These are phyloP conservation scores for Theonella swinhoei DNA, from an alignment of 37 sponge, comb jelly and placozoan genomes.

Conservation along the genomic window DNA sequence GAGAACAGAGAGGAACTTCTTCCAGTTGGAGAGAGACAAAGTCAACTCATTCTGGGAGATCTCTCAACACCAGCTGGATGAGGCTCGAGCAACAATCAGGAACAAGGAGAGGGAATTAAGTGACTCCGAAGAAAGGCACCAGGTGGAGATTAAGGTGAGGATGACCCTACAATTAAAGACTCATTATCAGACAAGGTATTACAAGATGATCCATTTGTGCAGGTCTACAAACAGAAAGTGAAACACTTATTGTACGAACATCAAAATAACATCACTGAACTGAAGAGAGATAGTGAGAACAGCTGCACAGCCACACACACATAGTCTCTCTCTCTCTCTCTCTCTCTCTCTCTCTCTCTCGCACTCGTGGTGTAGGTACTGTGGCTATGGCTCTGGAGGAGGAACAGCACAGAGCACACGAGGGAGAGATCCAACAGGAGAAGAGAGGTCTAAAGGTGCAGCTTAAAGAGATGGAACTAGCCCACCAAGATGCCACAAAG, in stretches of 20 bases:
- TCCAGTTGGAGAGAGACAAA: conserved; percentile 98
- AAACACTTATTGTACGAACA: conserved; percentile 98
- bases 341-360: neutral
- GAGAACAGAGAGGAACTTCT: conserved; percentile 95
- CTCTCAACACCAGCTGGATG: conserved; percentile 90
- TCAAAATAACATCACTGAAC: conserved; percentile 97
- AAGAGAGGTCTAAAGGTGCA: conserved; percentile 90
- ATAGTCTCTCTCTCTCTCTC: neutral
- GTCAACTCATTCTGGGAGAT: conserved; percentile 99
- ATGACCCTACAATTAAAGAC: neutral
- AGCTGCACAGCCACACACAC: neutral
- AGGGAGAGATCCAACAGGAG: conserved; percentile 62
- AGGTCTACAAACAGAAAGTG: conserved; percentile 99
- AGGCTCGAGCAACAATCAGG: conserved; percentile 76
- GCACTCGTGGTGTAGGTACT: conserved; percentile 37
- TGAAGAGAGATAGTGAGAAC: conserved; percentile 82
- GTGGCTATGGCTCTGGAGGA: conserved; percentile 90
- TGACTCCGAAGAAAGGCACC: conserved; percentile 96
- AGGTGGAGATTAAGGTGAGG: conserved; percentile 96
- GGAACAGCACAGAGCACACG: conserved; percentile 75
- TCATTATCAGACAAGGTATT: neutral
- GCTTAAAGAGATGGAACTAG: conserved; percentile 92
- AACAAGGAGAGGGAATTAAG: conserved; percentile 95
- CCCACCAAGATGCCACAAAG: conserved; percentile 92
- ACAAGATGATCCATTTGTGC: neutral